A percentile compares a stretch with the other conserved stretches of the same genome.
Conservation (phyloP, 2,113 vertebrate genomes). For the Centrocercus urophasianus region DNA sequence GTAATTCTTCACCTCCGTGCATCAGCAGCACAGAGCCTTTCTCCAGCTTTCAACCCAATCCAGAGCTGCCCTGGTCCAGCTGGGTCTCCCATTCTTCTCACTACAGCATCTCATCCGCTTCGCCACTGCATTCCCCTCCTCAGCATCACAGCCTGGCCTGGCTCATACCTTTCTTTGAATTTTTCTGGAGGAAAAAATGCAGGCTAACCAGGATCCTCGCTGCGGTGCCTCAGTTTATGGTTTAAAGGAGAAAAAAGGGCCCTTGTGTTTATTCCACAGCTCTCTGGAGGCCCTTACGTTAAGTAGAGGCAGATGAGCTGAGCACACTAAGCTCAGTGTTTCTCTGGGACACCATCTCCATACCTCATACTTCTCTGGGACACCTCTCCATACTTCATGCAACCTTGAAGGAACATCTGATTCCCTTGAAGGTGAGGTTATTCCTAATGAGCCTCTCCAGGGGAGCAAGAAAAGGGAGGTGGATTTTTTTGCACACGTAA, state of each 20-base stretch:
- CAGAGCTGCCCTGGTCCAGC: conserved; percentile 9
- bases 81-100: neutral
- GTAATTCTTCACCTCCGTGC: neutral
- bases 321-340: neutral
- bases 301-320: conserved; percentile 23
- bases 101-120: neutral
- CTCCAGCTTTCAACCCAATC: neutral
- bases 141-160: neutral
- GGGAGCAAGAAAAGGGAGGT: conserved; percentile 64
- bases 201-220: neutral
- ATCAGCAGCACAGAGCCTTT: neutral
- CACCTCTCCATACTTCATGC: no score
- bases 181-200: fast-evolving
- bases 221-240: neutral
- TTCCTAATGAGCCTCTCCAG: conserved; percentile 53
- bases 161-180: neutral
- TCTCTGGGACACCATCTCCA: conserved; percentile 23
- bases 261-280: neutral
- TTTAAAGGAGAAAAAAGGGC: neutral
- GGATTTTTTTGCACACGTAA: conserved; percentile 71
- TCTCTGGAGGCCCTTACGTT: neutral
- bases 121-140: neutral
- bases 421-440: conserved; percentile 50
- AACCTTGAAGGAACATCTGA: conserved; percentile 44
- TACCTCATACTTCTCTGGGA: neutral